Base-by-base conservation (phyloP, 2,888 invertebrate species). In the Conistra vaccinii region DNA sequence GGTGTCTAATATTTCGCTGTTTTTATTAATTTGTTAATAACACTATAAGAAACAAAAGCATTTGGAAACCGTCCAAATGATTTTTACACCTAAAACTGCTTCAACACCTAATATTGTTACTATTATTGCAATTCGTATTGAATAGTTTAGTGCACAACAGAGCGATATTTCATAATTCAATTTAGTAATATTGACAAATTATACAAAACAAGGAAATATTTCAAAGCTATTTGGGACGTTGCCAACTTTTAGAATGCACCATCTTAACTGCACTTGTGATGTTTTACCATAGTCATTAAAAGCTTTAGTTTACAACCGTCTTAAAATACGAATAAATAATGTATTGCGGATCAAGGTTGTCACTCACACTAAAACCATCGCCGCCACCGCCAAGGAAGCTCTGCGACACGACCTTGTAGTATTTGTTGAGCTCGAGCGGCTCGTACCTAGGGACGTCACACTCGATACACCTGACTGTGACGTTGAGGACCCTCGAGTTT, bases 371-470 rank as follows among this genome's bases (percentile, higher is more conserved):
- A 89, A 97, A 98, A 45, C 97, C 97, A 91, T 98, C 98, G 12
- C 98, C 98, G 1, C 98, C 98, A 14, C 90, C 91, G 0, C 95
- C 96, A 14, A 98, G 85, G 89, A 97, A 98, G 32, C 95, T 96
- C 17, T 97, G 96, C 0, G 97, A 89, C 0, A 97, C 96, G 0
- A 98, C 90, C 73, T 97, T 96, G 93, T 98, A 98, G 79, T 95
- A 95, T 85, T 96, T 94, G 55, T 97, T 94, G 2, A 92, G 88
- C 23, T 97, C 93, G 45, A 98, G 88, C 0, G 97, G 95, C 73
- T 97, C 97, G 91, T 97, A 98, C 45, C 90, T 89, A 1, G 98
- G 98, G 14, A 97, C 91, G 1, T 95, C 91, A 88, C 98, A 98
- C 32, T 97, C 94, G 62, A 97, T 96, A 89, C 98, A 98, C 9